Conservation (phyloP, 2,113 vertebrate species). For the Heterotis niloticus region DNA sequence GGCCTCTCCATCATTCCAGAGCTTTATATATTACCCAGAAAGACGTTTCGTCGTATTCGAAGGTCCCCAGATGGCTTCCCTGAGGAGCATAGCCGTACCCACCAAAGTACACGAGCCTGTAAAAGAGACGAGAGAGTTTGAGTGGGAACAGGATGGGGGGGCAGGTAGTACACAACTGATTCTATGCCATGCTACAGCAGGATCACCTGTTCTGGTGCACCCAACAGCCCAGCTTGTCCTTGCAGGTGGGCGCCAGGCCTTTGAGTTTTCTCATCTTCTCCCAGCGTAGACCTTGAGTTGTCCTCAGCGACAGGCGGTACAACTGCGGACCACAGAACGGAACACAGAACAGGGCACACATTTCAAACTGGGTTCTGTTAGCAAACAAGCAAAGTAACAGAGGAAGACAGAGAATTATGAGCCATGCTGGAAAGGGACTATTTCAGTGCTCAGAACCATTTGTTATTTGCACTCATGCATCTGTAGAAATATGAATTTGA, state of each 20-base stretch:
- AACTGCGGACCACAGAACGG: constrained; percentile 63
- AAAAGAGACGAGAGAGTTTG: constrained; percentile 46
- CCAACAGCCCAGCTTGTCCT: constrained; percentile 97
- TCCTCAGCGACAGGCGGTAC: constrained; percentile 80
- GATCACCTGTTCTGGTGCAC: constrained; percentile 85
- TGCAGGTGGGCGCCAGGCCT: constrained; percentile 83
- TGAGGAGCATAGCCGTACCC: constrained; percentile 89
- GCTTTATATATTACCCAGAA: constrained; percentile 67
- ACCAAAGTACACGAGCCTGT: constrained; percentile 89
- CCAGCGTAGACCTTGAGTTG: constrained; percentile 76
- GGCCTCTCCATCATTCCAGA: background rate
- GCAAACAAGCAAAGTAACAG: too few species aligned
- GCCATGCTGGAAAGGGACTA: too few species aligned
- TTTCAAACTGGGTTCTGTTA: too few species aligned
- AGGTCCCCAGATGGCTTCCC: constrained; percentile 77
- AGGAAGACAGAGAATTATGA: background rate
- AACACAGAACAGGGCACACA: background rate
- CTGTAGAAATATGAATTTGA: too few species aligned
- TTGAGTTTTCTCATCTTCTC: constrained; percentile 81
- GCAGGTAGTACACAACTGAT: too few species aligned
- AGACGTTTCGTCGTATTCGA: constrained; percentile 89
- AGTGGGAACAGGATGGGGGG: constrained; percentile 48
- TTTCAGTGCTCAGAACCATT: too few species aligned
- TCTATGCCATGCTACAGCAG: too few species aligned
- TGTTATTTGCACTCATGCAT: too few species aligned